Base-by-base conservation (phyloP, 2,888 invertebrate genomes). In the Nephrocerus scutellatus region DNA sequence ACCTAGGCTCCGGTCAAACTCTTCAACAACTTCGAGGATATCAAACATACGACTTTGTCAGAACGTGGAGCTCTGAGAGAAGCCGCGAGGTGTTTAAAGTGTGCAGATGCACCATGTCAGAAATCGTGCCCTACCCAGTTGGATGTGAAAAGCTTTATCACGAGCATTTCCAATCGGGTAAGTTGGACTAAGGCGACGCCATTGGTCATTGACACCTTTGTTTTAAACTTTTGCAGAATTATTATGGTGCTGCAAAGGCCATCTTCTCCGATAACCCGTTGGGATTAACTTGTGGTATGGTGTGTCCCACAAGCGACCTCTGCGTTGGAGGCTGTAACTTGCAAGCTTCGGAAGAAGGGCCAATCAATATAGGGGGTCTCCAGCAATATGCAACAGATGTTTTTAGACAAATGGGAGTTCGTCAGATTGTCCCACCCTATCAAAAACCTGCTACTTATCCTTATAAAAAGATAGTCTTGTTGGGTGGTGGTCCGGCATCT, bases 261-360 rank as follows among this genome's bases (percentile, higher is more conserved):
- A 98, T 98, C 39, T 79, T 98, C 39, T 95, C 95, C 0, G 97
- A 98, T 63, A 98, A 98, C 66, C 97, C 98, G 0, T 70, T 97
- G 36, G 98, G 93, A 0, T 72, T 95, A 3, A 90, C 91, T 0
- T 93, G 93, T 56, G 93, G 93, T 18, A 98, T 98, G 97, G 96
- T 98, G 15, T 97, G 97, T 54, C 97, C 97, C 3, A 97, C 97
- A 0, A 95, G 93, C 60, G 97, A 98, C 67, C 77, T 98, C 2
- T 98, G 97, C 64, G 96, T 96, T 1, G 97, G 97, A 0, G 93
- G 95, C 0, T 98, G 97, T 68, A 98, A 98, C 70, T 73, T 98
- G 8, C 84, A 89, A 60, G 97, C 95, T 0, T 80, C 84, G 8
- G 98, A 98, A 65, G 96, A 97, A 65, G 98, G 98, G 0, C 84